phyloP scores from a whole-genome alignment of 2,797 vertebrate genomes.

The Lagorchestes hirsutus region DNA sequence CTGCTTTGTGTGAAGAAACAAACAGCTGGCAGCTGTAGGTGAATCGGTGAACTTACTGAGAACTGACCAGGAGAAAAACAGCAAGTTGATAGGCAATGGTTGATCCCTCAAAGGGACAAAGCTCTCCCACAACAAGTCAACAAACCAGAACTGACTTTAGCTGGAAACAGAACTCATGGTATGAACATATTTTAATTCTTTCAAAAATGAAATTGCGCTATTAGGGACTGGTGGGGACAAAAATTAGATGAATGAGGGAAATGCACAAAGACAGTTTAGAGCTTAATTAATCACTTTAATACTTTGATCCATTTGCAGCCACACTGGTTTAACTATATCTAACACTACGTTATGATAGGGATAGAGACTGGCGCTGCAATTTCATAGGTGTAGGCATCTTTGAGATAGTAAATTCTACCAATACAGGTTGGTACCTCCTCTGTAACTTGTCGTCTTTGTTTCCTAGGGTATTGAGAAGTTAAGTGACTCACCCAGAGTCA shows the following conservation, averaged over 20 bases:
- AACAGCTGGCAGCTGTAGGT: conserved; percentile 47
- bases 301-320: background rate
- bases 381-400: background rate
- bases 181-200: background rate
- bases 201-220: conserved; percentile 33
- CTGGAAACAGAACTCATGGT: conserved; percentile 31
- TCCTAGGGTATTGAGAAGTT: background rate
- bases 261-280: conserved; percentile 25
- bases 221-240: background rate
- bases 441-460: background rate
- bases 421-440: background rate
- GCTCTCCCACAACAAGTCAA: conserved; percentile 19
- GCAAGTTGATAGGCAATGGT: conserved; percentile 33
- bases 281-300: background rate
- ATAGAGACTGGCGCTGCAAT: background rate
- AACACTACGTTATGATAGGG: background rate
- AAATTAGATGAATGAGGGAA: background rate
- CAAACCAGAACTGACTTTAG: conserved; percentile 37
- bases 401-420: background rate
- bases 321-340: background rate
- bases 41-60: conserved; percentile 63
- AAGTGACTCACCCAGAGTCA: background rate
- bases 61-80: conserved; percentile 20
- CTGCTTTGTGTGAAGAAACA: conserved; percentile 58
- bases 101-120: background rate